Base-by-base conservation (phyloP, 2,113 vertebrate genomes). In the Morone saxatilis region DNA sequence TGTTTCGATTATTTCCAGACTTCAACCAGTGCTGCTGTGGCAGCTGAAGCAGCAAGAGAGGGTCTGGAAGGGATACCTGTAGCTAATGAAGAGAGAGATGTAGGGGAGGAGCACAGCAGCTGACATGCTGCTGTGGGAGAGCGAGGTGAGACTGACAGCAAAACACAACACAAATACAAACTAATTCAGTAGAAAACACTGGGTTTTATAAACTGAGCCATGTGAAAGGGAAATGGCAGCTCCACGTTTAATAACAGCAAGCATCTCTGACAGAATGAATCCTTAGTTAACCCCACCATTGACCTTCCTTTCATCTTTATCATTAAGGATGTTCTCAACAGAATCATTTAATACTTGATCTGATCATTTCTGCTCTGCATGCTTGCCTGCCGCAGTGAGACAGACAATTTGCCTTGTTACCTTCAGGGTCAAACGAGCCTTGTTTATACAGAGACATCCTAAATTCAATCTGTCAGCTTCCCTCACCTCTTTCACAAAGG, bases 381-480 rank as follows among this genome's bases (percentile, higher is more conserved):
- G 31, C 31, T 45, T 48, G 47, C n/a, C 36, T 62, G 45, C 40
- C 40, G 62, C 57, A 19, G 43, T 36, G 48, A 66, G 40, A 12
- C 19, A 7, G 8, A 20, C 14, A 38, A 17, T 78, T 77, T 56
- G 36, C 48, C 41, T 16, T 20, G 59, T 54, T 38, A 47, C 25
- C 16, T 31, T 54, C 50, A 25, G 66, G 73, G 56, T 76, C 45
- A 79, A 61, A 62, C 67, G 31, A 57, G 20, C 13, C 14, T n/a
- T 3, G 4, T 70, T 50, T 41, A 25, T 9, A 20, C 40, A 43
- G 22, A 43, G 12, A 31, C 50, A 54, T 71, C 71, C 54, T 14
- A 51, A 74, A 81, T 61, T 75, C 62, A 68, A 16, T 51, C 43
- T 69, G 71, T 75, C 70, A 68, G 62, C 36, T 51, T 10, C 45